Base-by-base conservation (phyloP, 2,113 vertebrate genomes). In the Zootoca vivipara region DNA sequence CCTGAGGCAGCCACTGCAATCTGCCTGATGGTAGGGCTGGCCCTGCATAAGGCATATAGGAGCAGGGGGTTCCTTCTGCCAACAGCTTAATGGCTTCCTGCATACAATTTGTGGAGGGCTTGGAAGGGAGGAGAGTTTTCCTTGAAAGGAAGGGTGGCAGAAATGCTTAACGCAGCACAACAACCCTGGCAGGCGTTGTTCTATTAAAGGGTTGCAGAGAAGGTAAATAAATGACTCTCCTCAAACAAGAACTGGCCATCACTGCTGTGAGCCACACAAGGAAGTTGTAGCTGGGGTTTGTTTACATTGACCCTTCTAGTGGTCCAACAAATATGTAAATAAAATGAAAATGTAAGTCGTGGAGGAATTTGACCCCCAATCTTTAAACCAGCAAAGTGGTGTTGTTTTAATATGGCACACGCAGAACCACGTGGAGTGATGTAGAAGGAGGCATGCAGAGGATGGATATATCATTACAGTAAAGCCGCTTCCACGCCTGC, bases 181-280 rank as follows among this genome's bases (percentile, higher is more conserved):
- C 83, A 56, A n/a, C 80, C 46, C 75, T 91, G 62, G 52, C 33
- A 78, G 5, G 26, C 26, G 18, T 33, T 80, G 6, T 56, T 92
- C 91, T 20, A 38, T 58, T 85, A 70, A 91, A 91, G 75, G 2
- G 2, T 91, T 28, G 1, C 16, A 85, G 62, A 38, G 56, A 70
- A 12, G 20, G 0, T n/a, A 58, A 92, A 82, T n/a, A 58, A 92
- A 83, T 88, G 81, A 80, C 7, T 8, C 16, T 85, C 24, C 65
- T 13, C 73, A 79, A 89, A 56, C 79, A 82, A 87, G 3, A 89
- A n/a, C 82, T 15, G 1, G 94, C 83, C 89, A 70, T 85, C 20
- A 26, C 8, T 2, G 13, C 88, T 90, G 78, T 0, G 0, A 35
- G 26, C 0, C 5, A 42, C 64, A 79, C 20, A 58, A 22, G 67